Percentiles rank a stretch among this genome's conserved stretches.
Evolutionary conservation across 1,140 invertebrate genomes (phyloP).

Genomic region (Euwallacea similis): DNA sequence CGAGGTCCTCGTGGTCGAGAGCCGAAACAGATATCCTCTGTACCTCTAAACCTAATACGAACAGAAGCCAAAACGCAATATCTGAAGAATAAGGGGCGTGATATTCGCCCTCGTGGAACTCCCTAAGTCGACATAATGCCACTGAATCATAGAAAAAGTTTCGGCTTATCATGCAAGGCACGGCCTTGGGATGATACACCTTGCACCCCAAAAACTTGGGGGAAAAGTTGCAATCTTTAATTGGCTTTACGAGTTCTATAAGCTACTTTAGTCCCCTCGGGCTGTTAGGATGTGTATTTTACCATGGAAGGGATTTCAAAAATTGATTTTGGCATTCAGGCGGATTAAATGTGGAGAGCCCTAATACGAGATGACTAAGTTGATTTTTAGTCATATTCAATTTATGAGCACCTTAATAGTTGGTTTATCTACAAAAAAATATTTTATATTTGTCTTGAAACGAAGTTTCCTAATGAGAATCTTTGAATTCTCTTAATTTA

Average conservation of each 20-base stretch:
- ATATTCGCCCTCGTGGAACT: slow-evolving; percentile 7
- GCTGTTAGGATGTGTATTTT: slow-evolving; percentile 20
- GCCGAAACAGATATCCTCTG: too few species aligned
- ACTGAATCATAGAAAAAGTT: slow-evolving; percentile 32
- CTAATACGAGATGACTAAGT: too few species aligned
- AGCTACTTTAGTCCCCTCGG: slow-evolving; percentile 27
- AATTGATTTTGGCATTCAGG: slow-evolving; percentile 24
- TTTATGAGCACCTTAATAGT: too few species aligned
- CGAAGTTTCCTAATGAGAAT: too few species aligned
- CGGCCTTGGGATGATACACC: slow-evolving; percentile 24
- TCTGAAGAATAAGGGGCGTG: slow-evolving; percentile 12
- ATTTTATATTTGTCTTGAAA: too few species aligned
- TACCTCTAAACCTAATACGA: not conserved
- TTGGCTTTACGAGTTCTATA: slow-evolving; percentile 31
- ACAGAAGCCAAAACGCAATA: not conserved
- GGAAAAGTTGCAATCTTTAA: slow-evolving; percentile 35
- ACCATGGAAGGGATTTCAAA: slow-evolving; percentile 22
- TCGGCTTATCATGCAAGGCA: slow-evolving; percentile 30
- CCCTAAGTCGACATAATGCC: slow-evolving; percentile 22
- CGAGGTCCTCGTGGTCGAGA: too few species aligned
- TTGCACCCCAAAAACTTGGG: slow-evolving; percentile 20
- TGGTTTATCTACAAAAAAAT: too few species aligned
- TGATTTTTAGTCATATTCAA: too few species aligned
- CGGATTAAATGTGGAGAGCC: slow-evolving; percentile 5
- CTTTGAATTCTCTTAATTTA: too few species aligned